Base-by-base conservation (phyloP, 2,888 invertebrate species). In the Perizoma flavofasciatum region DNA sequence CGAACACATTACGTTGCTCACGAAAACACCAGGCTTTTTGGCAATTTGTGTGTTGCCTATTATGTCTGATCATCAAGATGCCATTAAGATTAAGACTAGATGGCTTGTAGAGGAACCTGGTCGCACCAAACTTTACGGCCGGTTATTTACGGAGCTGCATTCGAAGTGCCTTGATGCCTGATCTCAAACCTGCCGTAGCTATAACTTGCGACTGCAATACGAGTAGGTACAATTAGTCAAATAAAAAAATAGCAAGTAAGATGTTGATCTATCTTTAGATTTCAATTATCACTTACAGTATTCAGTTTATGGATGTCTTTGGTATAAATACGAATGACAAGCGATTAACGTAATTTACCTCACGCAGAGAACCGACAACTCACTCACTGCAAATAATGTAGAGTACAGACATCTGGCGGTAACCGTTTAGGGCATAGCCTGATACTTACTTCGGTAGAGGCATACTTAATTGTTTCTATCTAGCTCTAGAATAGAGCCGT, bases 1-100 rank as follows among this genome's bases (percentile, higher is more conserved):
- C 46, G 55, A 56, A 41, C 55, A 52, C 54, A 60, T 60, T 63
- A 55, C 41, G 55, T 52, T 22, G 33, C 66, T 73, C 72, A 62
- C 69, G 68, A 70, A 69, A 73, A 66, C 48, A 50, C 46, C 10
- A 39, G 34, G 11, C 37, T 43, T 55, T 33, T 41, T 49, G 55
- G n/a, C 3, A 22, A 22, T 22, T 65, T 66, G 65, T 64, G 48
- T 63, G 56, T 48, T 62, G 63, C 46, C 63, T 39, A 59, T 7
- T 37, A 32, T 6, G 43, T 11, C 9, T 5, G 44, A 34, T 39
- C 49, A 39, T 49, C 49, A 41, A 41, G 50, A 52, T 55, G 51
- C 50, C 58, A 54, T 58, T 56, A 51, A 57, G 54, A 61, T 56
- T 53, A 51, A 40, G 49, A 47, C 56, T 49, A 47, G 22, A 37